A percentile compares a stretch with the other conserved stretches of the same genome.
Conservation (phyloP, 2,797 vertebrate genomes). For the Anabas testudineus region DNA sequence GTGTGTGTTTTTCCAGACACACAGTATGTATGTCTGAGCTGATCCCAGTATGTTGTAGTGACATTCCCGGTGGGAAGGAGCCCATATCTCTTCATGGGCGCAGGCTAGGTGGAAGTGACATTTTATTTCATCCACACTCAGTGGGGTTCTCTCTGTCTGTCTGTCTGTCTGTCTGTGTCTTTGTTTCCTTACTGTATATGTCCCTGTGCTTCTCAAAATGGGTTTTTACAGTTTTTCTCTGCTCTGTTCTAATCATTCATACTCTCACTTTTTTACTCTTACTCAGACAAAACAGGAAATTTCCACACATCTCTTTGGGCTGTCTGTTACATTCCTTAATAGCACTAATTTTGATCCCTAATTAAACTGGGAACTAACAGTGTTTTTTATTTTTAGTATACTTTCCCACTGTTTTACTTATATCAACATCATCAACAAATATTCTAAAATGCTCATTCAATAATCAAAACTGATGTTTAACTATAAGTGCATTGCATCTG, state of each 20-base stretch:
- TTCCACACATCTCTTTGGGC: background rate
- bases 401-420: too few species aligned
- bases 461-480: background rate
- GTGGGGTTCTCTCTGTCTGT: slow-evolving; percentile 31
- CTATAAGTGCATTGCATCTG: slow-evolving; percentile 6
- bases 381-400: too few species aligned
- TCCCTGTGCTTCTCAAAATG: background rate
- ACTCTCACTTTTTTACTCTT: background rate
- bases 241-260: slow-evolving; percentile 22
- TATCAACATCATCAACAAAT: too few species aligned
- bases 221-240: slow-evolving; percentile 18
- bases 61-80: slow-evolving; percentile 85
- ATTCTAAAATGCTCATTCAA: background rate
- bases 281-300: background rate
- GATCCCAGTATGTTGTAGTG: slow-evolving; percentile 68
- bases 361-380: too few species aligned
- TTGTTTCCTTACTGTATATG: slow-evolving; percentile 6
- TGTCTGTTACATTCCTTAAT: background rate
- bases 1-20: slow-evolving; percentile 39
- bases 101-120: slow-evolving; percentile 54
- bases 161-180: slow-evolving; percentile 25
- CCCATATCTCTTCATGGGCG: slow-evolving; percentile 60
- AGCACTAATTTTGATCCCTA: too few species aligned
- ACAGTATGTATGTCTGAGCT: slow-evolving; percentile 55
- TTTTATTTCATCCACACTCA: slow-evolving; percentile 59